Percentiles rank a stretch among this genome's conserved stretches.
Conservation (phyloP, 2,113 vertebrate genomes). For the Aviceda subcristata region DNA sequence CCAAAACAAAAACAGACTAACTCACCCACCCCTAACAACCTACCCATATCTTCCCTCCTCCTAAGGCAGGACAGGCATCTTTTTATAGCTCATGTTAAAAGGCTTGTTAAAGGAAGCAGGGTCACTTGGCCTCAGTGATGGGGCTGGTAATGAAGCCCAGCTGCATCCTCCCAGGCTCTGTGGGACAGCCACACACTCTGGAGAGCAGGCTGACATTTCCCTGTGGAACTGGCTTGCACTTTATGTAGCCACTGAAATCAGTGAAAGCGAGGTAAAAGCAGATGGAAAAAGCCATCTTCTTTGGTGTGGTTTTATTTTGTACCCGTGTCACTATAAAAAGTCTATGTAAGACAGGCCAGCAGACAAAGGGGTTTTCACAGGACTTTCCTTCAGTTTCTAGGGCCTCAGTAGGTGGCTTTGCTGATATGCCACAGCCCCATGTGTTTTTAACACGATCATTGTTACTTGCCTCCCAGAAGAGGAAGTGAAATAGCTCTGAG, state of each 20-base stretch:
- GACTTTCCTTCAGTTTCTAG: not conserved
- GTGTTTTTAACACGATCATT: not conserved
- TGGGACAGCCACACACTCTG: fast-evolving
- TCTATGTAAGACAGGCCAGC: not conserved
- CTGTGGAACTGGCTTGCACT: not conserved
- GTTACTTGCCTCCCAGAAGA: not conserved
- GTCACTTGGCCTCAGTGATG: not conserved
- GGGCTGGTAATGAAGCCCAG: not conserved
- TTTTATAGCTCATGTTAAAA: not conserved
- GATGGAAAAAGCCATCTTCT: not conserved
- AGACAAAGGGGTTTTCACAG: not conserved
- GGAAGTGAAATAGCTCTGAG: not conserved
- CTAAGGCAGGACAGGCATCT: not conserved
- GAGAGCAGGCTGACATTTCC: not conserved
- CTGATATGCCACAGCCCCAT: not conserved
- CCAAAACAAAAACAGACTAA: fast-evolving
- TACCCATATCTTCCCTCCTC: fast-evolving
- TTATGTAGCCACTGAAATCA: not conserved
- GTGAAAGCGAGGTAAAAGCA: not conserved
- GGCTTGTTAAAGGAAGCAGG: not conserved
- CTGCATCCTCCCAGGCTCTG: not conserved
- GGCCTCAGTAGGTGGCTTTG: not conserved
- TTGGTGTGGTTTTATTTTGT: not conserved
- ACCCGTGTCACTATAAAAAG: fast-evolving
- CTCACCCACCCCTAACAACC: fast-evolving